Evolutionary conservation across 2,888 invertebrate genomes (phyloP), one percentile per base, ranked within the genome.

Genomic region (Leptopterna dolabrata): DNA sequence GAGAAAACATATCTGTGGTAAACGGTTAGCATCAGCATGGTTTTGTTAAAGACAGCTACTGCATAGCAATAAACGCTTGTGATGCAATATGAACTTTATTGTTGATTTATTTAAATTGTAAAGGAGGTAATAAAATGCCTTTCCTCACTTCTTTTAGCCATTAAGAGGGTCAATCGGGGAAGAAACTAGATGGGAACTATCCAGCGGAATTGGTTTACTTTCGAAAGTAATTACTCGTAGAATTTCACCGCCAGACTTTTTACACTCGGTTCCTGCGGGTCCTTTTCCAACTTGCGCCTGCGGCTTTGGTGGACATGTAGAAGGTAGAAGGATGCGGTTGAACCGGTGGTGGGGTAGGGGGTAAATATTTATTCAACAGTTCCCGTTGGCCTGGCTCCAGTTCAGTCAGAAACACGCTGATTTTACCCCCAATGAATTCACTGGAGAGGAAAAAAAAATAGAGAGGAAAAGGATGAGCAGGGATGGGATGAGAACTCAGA

Each of bases 281-380:
- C 78, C 41, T 45, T 27, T 45, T 24, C n/a, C 27, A 78, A 41
- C 16, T 19, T 45, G 78, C 11, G 78, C 27, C n/a, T 9, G 76
- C 43, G 43, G 78, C 27, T 78, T 78, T 19, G 78, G 6, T 24
- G 78, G 43, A 78, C 45, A 78, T 78, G 78, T 43, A 45, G 43
- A 27, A 43, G 78, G 78, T 45, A 45, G 78, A 45, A 78, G 78
- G 78, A 78, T 27, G 47, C 36, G 73, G 73, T 73, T 14, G 30
- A 9, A 73, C 24, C 19, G 73, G 36, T 30, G 16, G 36, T 6
- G 19, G n/a, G 73, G 71, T 36, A 13, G 73, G 73, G 83, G 71
- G 83, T 45, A 87, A 84, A 87, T 87, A 87, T 87, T 87, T 87
- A 87, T 87, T 87, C 87, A 87, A 87, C 87, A 87, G 87, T 78